Base-by-base conservation (phyloP, 2,113 vertebrate species). In the Pterocles gutturalis region DNA sequence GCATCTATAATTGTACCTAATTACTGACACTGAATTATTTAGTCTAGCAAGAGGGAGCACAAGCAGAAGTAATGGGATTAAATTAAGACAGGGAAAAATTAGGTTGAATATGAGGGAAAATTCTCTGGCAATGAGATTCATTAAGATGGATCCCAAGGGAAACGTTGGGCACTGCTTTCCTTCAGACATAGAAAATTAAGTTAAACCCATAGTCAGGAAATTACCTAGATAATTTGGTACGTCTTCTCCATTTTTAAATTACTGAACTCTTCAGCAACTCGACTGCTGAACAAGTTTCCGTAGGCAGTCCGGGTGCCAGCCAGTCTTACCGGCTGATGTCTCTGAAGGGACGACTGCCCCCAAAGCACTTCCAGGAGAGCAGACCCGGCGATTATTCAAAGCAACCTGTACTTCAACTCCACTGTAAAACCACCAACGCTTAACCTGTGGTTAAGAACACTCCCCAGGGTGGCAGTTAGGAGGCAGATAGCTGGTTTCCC, bases 51-150 rank as follows among this genome's bases (percentile, higher is more conserved):
- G 95, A 83, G 60, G 89, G 77, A 90, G 77, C 72, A 36, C 89
- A 89, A 94, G 92, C 95, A 96, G 97, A 96, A 95, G 94, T 95
- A 96, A 97, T 93, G 94, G 92, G 95, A 96, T 97, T 97, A 96
- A 96, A 95, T 95, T 69, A 93, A 97, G 92, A 89, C 76, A 60
- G 88, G 92, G 89, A 94, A 90, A 94, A 97, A 94, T 90, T 93
- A 95, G 83, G 81, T 69, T 70, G 91, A 89, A 79, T 94, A 86
- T 88, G 82, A 60, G 87, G 95, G 88, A 85, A 94, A 95, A 73
- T 38, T 91, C 80, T 25, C 92, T 33, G 71, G 93, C 93, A 81
- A 90, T 38, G 67, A 96, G 91, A 94, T 94, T 97, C 95, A 90
- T 96, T 93, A 97, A 79, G 86, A 88, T 71, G 79, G 80, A 51